Base-by-base conservation (phyloP, 1,140 invertebrate genomes). In the Micrasema minimum region DNA sequence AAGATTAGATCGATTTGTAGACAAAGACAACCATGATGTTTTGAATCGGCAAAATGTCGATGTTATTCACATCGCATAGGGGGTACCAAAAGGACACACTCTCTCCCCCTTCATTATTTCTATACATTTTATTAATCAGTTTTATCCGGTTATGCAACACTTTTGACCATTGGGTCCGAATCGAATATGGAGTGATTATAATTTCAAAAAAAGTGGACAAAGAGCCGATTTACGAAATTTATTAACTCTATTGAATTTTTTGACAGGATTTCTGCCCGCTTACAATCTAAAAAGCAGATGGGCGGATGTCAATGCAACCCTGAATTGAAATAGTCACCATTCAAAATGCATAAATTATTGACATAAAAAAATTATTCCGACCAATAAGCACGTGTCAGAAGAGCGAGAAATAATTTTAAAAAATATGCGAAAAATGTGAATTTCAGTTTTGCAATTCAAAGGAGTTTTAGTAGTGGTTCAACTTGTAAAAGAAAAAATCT, bases 171-270 rank as follows among this genome's bases (percentile, higher is more conserved):
- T 26, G 22, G 41, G 43, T 31, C 59, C 45, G 59, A 2, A 64
- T 64, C 59, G 59, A 46, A 64, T 64, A 45, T 16, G 59, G 26
- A 64, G 43, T 64, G 59, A 64, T 59, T 59, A 59, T 64, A 10
- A 46, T 46, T 37, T 37, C 12, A 57, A 61, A 61, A 64, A 64
- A 48, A 18, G 12, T 26, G 59, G 59, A 64, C 59, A 64, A 64
- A 46, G 43, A 12, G n/a, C 9, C 59, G 59, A 64, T 64, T 64
- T 64, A 64, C 59, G 41, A 46, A 45, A 18, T 64, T 14, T 46
- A 64, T 64, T 46, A 64, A 31, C 12, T 9, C 41, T 18, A 64
- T 64, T 64, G 59, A 64, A 64, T 46, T 46, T 31, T 64, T 45
- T 64, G 43, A 41, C 55, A 59, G 37, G 18, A 41, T n/a, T 41